phyloP scores from a whole-genome alignment of 1,140 invertebrate genomes.

The Bathynomus jamesi region DNA sequence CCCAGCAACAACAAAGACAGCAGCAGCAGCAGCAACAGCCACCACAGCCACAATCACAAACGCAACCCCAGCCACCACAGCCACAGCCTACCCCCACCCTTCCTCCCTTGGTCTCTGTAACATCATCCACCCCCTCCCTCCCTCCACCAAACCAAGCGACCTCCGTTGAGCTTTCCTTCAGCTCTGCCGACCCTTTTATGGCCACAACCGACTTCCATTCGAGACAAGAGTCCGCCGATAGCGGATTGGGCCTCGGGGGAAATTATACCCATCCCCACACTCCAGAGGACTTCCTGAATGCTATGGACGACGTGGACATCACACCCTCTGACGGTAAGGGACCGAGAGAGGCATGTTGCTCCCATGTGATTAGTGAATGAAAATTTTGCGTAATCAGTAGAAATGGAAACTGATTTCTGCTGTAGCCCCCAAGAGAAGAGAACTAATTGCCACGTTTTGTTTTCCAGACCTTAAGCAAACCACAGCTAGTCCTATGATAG shows the following conservation, averaged over 20 bases:
- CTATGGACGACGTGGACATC: constrained; percentile 61
- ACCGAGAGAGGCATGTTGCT: no score
- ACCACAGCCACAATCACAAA: constrained; percentile 20
- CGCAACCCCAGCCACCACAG: constrained; percentile 20
- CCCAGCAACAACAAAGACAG: constrained; percentile 15
- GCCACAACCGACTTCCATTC: constrained; percentile 66
- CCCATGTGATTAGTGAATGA: no score
- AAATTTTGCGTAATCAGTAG: no score
- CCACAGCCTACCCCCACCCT: constrained; percentile 6
- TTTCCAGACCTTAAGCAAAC: constrained; percentile 11
- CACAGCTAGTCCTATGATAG: constrained; percentile 14
- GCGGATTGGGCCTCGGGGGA: constrained; percentile 71
- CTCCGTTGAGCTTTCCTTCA: not conserved
- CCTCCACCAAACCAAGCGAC: not conserved
- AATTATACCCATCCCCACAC: constrained; percentile 81
- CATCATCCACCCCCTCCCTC: constrained; percentile 5
- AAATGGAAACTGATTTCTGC: no score
- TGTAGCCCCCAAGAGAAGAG: no score
- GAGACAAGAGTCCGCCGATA: constrained; percentile 85
- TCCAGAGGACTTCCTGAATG: constrained; percentile 80
- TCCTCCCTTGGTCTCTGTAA: not conserved
- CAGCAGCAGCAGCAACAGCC: not conserved
- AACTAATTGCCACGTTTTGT: no score
- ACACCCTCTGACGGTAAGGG: constrained; percentile 33
- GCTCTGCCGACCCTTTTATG: constrained; percentile 25